Conservation (phyloP, 2,888 invertebrate genomes). For the Callosobruchus maculatus region DNA sequence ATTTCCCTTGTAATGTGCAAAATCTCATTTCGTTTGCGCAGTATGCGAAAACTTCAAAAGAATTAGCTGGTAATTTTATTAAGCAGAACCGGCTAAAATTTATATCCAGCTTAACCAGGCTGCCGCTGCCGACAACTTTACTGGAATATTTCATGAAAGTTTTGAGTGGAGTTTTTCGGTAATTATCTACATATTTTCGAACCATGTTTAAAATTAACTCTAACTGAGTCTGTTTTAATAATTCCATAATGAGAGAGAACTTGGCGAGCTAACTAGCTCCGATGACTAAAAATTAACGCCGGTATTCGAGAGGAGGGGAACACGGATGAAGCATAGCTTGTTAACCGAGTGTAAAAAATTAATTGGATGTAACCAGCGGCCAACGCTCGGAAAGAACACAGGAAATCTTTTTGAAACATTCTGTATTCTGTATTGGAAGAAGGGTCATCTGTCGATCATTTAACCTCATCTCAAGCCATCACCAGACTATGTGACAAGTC, state of each 20-base stretch:
- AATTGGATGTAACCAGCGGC: no score
- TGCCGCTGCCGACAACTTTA: not conserved
- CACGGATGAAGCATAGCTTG: not conserved
- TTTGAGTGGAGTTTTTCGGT: not conserved
- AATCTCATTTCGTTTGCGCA: not conserved
- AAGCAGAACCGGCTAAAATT: not conserved
- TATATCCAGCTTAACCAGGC: not conserved
- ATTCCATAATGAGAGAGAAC: not conserved
- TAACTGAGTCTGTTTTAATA: not conserved
- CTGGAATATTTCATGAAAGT: not conserved
- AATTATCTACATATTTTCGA: not conserved
- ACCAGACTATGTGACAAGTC: no score
- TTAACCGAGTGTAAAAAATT: not conserved
- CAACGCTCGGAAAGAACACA: no score
- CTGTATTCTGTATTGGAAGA: no score
- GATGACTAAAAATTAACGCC: not conserved
- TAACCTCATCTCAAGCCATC: no score
- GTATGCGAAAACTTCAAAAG: not conserved
- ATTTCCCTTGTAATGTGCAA: not conserved
- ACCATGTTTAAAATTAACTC: not conserved
- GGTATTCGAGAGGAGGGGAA: not conserved
- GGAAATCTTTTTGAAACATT: no score
- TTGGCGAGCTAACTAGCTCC: not conserved
- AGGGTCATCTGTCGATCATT: no score
- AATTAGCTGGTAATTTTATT: not conserved